Conservation (phyloP, 1,140 invertebrate genomes). For the Bombus haemorrhoidalis region DNA sequence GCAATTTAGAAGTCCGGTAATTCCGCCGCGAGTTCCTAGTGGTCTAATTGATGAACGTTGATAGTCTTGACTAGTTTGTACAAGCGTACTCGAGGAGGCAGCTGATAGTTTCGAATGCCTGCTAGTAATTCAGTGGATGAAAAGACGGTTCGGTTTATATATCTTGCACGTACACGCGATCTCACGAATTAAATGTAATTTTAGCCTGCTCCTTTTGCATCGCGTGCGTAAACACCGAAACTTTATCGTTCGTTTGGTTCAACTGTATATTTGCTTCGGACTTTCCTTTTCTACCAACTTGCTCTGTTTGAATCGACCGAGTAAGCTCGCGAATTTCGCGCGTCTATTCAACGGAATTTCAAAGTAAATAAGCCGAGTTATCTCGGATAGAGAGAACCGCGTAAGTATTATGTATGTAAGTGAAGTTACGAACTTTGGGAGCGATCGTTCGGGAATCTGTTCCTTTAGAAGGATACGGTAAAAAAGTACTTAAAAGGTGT, state of each 20-base stretch:
- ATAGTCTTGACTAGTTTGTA: constrained; percentile 17
- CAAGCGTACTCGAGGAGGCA: neutral
- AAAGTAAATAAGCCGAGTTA: neutral
- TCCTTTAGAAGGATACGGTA: neutral
- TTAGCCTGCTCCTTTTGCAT: neutral
- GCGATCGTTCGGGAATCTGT: neutral
- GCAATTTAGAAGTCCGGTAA: neutral
- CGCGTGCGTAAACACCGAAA: constrained; percentile 26
- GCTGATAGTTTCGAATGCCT: constrained; percentile 17
- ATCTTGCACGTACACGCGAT: neutral
- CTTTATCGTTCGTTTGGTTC: constrained; percentile 16
- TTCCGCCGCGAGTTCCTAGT: neutral
- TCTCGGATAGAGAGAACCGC: neutral
- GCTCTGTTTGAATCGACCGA: neutral
- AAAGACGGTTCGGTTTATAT: constrained; percentile 14
- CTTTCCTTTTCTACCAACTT: neutral
- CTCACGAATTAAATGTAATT: constrained; percentile 20
- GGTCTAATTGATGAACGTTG: constrained; percentile 23
- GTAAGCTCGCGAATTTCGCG: neutral
- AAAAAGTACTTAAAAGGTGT: neutral
- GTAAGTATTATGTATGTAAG: neutral
- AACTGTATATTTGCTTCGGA: neutral
- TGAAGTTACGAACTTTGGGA: neutral
- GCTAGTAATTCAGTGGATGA: constrained; percentile 14
- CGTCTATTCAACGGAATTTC: neutral